A percentile compares a stretch with the other conserved stretches of the same genome.
phyloP scores from a whole-genome alignment of 1,140 invertebrate species.

The Chironomus tepperi region DNA sequence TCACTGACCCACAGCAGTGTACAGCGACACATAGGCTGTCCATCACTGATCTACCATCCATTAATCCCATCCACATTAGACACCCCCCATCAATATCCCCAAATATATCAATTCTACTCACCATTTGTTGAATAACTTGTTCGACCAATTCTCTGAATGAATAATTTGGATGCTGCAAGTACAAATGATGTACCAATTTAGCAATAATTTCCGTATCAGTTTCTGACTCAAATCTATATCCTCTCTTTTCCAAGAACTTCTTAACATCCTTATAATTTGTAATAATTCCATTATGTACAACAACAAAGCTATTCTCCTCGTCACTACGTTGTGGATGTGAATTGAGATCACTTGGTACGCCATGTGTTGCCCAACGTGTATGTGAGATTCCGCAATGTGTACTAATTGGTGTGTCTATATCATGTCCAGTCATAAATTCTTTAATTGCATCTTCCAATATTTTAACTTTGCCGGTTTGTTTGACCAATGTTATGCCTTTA shows the following conservation, averaged over 20 bases:
- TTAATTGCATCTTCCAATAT: constrained; percentile 82
- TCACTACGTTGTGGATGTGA: constrained; percentile 96
- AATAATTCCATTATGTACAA: constrained; percentile 98
- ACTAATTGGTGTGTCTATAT: constrained; percentile 58
- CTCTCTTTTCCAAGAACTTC: constrained; percentile 83
- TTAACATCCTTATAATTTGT: constrained; percentile 99
- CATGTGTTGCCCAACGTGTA: constrained; percentile 99
- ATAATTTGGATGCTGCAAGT: constrained; percentile 77
- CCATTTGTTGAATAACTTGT: constrained; percentile 91
- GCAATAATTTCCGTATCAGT: constrained; percentile 99
- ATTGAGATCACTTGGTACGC: constrained; percentile 85
- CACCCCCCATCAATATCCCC: no score
- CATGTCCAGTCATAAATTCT: constrained; percentile 54
- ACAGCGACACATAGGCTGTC: no score
- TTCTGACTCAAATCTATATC: constrained; percentile 94
- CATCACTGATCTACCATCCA: no score
- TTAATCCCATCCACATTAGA: no score
- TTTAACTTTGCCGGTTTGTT: constrained; percentile 90
- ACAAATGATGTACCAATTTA: constrained; percentile 92
- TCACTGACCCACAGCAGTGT: no score
- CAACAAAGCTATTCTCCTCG: constrained; percentile 81
- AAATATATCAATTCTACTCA: no score
- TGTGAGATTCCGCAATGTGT: constrained; percentile 96
- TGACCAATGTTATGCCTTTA: constrained; percentile 76
- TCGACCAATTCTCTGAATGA: constrained; percentile 94